Evolutionary conservation across 2,797 vertebrate species (phyloP).

Genomic region (Chloroceryle inda): DNA sequence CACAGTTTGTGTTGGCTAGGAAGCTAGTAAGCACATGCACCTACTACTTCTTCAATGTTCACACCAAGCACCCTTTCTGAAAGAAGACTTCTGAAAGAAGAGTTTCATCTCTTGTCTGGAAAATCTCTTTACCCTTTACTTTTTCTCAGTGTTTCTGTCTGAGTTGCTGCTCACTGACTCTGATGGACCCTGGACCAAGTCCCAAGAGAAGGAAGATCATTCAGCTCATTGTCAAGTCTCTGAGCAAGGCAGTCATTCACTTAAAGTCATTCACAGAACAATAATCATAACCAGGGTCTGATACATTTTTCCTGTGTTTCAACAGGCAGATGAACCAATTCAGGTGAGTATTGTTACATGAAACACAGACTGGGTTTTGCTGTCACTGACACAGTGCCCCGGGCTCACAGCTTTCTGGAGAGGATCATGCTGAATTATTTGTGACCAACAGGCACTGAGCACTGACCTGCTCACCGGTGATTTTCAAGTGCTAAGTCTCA

Average conservation of each 20-base stretch:
- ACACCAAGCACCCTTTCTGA: not conserved
- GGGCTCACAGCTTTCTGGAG: not conserved
- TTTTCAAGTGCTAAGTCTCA: not conserved
- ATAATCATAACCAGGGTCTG: not conserved
- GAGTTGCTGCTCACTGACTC: not conserved
- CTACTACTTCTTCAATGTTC: not conserved
- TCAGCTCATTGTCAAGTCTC: not conserved
- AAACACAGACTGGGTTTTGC: not conserved
- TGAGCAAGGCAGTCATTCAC: not conserved
- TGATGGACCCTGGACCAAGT: not conserved
- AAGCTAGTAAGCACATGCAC: not conserved
- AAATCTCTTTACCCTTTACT: not conserved
- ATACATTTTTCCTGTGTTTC: not conserved
- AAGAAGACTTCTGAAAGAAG: not conserved
- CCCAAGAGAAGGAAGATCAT: not conserved
- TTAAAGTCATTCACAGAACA: not conserved
- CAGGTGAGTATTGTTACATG: not conserved
- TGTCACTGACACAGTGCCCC: not conserved
- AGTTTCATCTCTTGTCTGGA: not conserved
- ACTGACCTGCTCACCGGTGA: rapidly evolving
- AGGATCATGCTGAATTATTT: not conserved
- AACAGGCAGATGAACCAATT: not conserved
- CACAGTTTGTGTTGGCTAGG: rapidly evolving
- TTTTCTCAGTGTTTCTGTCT: not conserved
- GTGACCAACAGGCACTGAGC: not conserved